phyloP scores from a whole-genome alignment of 2,113 vertebrate species.

The Machaerirhynchus nigripectus region DNA sequence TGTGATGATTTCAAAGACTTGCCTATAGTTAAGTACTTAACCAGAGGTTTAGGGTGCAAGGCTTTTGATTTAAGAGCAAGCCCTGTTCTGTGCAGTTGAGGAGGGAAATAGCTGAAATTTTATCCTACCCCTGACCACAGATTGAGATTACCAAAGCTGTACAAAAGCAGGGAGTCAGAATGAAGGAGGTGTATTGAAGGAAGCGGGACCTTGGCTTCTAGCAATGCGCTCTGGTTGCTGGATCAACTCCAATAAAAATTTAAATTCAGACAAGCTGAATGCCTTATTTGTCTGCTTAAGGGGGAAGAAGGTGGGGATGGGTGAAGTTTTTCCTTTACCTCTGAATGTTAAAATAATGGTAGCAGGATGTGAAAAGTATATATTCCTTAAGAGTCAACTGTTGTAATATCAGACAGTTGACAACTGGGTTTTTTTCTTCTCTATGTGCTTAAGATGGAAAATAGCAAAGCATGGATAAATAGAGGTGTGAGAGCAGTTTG shows the following conservation, averaged over 20 bases:
- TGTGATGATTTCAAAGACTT: constrained; percentile 38
- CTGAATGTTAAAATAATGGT: not conserved
- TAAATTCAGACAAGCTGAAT: constrained; percentile 62
- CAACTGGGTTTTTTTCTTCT: not conserved
- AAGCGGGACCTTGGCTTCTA: constrained; percentile 50
- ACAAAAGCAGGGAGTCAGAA: constrained; percentile 55
- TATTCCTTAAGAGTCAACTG: not conserved
- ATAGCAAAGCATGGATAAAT: not conserved
- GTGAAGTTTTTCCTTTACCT: constrained; percentile 35
- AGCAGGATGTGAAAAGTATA: not conserved
- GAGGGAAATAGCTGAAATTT: constrained; percentile 63
- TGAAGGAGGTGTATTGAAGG: constrained; percentile 61
- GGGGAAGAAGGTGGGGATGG: constrained; percentile 29
- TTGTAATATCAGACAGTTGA: not conserved
- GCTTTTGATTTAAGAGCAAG: constrained; percentile 61
- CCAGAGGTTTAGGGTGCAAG: constrained; percentile 42
- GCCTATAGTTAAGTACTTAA: constrained; percentile 30
- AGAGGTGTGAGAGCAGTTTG: not conserved
- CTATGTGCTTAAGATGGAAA: not conserved
- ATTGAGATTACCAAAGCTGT: constrained; percentile 58
- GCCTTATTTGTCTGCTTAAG: constrained; percentile 53
- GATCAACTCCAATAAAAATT: constrained; percentile 65
- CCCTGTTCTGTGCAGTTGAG: not conserved
- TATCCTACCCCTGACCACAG: constrained; percentile 57
- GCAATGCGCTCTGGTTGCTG: constrained; percentile 22